Evolutionary conservation across 1,140 invertebrate species (phyloP), one percentile per base, ranked within the genome.

Genomic region (Diprion similis): DNA sequence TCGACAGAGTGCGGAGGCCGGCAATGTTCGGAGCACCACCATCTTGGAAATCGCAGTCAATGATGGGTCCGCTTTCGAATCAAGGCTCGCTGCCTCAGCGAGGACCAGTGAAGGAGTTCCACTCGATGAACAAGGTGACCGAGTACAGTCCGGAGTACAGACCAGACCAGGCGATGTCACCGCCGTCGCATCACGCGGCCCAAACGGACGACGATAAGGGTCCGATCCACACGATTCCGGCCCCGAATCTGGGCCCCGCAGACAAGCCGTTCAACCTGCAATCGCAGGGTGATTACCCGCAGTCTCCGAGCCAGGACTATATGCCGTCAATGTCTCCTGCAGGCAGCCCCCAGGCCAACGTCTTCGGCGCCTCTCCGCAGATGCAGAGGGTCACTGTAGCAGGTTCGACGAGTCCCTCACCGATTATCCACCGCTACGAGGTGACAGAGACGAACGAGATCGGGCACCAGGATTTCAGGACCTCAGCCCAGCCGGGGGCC

Each of bases 221-320:
- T 81, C 93, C 94, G 1, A 95, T 95, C 81, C 94, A 95, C 82
- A 95, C 94, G 4, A 95, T 95, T 73, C 94, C 94, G 80, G 94
- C 94, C 10, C 94, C 94, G 10, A 95, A 95, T 86, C 86, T 94
- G n/a, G 91, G 91, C 19, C 82, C 79, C 7, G 80, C 83, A 17
- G 83, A 83, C 66, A 84, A 83, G 17, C 80, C 81, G 10, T 82
- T 79, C 66, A 81, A 77, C 69, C 69, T 74, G n/a, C 51, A 13
- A 17, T 59, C 51, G 11, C 51, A 13, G n/a, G 51, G 51, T 8
- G 11, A 59, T 59, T 37, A 37, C 24, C 24, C 6, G 24, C 51
- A 4, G 2, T 59, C 51, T 4, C 11, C 11, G 11, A 13, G n/a
- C 11, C 11, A 59, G 51, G 11, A 59, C n/a, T 59, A 13, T 4